Conservation (phyloP, 2,888 invertebrate genomes). For the Meghimatium bilineatum region DNA sequence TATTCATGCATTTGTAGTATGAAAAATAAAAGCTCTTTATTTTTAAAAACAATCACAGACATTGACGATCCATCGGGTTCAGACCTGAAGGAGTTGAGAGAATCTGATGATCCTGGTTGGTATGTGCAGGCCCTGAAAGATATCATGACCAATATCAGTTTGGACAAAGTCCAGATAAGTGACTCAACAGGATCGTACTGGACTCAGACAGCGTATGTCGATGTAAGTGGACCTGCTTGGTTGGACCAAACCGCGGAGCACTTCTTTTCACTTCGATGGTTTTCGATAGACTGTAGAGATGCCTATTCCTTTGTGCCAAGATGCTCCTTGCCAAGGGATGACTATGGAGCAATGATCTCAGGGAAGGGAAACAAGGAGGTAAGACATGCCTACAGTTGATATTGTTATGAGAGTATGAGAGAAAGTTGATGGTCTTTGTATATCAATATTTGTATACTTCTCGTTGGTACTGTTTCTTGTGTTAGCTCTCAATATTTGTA, state of each 20-base stretch:
- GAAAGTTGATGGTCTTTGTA: no score
- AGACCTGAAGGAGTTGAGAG: not conserved
- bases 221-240: slow-evolving; percentile 32
- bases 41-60: slow-evolving; percentile 9
- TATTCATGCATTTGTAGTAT: no score
- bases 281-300: slow-evolving; percentile 24
- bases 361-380: slow-evolving; percentile 28
- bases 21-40: no score
- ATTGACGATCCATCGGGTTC: slow-evolving; percentile 29
- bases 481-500: no score
- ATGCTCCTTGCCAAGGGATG: slow-evolving; percentile 32
- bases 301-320: slow-evolving; percentile 27
- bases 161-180: not conserved
- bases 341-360: slow-evolving; percentile 9
- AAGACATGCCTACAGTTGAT: no score
- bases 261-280: slow-evolving; percentile 26
- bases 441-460: no score
- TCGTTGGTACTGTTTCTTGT: no score
- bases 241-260: slow-evolving; percentile 1
- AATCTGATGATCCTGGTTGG: not conserved
- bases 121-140: slow-evolving; percentile 10
- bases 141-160: slow-evolving; percentile 19
- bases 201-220: slow-evolving; percentile 19
- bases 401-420: no score
- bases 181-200: not conserved